Conservation (phyloP, 2,888 invertebrate genomes). For the Caenorhabditis virilis region DNA sequence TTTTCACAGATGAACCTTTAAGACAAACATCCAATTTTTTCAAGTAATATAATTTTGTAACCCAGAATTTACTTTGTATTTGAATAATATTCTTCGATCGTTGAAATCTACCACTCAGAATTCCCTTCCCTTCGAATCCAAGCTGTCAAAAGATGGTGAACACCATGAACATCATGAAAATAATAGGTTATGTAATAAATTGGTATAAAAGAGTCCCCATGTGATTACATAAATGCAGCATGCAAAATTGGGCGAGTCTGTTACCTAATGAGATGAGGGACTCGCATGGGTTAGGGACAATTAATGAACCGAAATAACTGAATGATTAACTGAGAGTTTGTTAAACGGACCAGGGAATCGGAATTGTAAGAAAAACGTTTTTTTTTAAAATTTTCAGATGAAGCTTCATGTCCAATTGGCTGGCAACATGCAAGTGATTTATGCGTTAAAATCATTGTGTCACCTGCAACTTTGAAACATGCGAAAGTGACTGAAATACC, state of each 20-base stretch:
- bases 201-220: conserved; percentile 1
- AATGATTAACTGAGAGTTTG: background rate
- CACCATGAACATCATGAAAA: background rate
- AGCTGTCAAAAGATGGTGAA: conserved; percentile 7
- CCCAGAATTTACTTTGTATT: no score
- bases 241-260: no score
- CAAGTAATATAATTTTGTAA: no score
- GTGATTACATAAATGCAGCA: conserved; percentile 36
- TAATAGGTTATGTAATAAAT: conserved; percentile 36
- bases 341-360: background rate
- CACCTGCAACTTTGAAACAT: conserved; percentile 34
- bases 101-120: no score
- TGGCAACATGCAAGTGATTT: conserved; percentile 50
- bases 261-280: conserved; percentile 31
- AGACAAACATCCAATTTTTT: no score
- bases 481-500: conserved; percentile 14
- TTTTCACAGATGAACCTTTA: no score
- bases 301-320: conserved; percentile 36
- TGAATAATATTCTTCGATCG: no score
- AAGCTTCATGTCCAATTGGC: conserved; percentile 50
- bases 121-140: conserved; percentile 4
- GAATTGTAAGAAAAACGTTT: background rate
- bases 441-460: conserved; percentile 47
- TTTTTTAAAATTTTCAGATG: conserved; percentile 55
- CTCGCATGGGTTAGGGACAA: conserved; percentile 9